These are phyloP conservation scores for Crepidodera aurea DNA, from an alignment of 2,888 invertebrate genomes.

Conservation along the genomic window DNA sequence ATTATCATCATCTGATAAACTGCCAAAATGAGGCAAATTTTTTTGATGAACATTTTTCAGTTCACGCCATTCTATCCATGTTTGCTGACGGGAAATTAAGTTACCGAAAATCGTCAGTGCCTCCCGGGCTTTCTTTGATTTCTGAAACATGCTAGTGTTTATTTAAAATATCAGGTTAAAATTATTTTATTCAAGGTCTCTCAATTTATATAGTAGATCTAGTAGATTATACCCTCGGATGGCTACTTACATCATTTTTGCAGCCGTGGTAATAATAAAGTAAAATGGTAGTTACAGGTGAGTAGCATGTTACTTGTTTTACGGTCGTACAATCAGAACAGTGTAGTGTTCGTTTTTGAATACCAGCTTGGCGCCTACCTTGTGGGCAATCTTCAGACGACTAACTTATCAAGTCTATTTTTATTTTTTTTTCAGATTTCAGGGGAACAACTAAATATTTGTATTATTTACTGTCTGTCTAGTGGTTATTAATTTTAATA, in stretches of 20 bases:
- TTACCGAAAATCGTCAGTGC: no score
- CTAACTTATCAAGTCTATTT: background rate
- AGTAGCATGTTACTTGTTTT: background rate
- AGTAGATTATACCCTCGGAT: background rate
- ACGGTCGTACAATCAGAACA: background rate
- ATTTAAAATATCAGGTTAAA: background rate
- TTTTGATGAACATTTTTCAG: no score
- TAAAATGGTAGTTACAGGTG: slow-evolving; percentile 3
- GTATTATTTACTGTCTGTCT: background rate
- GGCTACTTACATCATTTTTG: background rate
- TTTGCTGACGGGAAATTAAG: no score
- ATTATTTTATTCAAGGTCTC: background rate
- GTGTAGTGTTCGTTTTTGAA: slow-evolving; percentile 39
- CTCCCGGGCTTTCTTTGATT: no score
- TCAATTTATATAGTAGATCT: background rate
- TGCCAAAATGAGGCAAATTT: no score
- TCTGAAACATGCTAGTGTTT: no score
- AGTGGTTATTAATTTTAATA: no score
- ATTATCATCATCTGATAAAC: no score
- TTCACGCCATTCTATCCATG: no score
- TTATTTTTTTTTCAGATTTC: slow-evolving; percentile 27
- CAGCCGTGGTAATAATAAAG: background rate
- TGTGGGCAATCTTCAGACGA: slow-evolving; percentile 37
- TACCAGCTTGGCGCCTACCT: slow-evolving; percentile 43
- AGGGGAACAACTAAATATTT: slow-evolving; percentile 25